These are phyloP conservation scores for Jacana jacana DNA, from an alignment of 2,113 vertebrate genomes.

Conservation along the genomic window DNA sequence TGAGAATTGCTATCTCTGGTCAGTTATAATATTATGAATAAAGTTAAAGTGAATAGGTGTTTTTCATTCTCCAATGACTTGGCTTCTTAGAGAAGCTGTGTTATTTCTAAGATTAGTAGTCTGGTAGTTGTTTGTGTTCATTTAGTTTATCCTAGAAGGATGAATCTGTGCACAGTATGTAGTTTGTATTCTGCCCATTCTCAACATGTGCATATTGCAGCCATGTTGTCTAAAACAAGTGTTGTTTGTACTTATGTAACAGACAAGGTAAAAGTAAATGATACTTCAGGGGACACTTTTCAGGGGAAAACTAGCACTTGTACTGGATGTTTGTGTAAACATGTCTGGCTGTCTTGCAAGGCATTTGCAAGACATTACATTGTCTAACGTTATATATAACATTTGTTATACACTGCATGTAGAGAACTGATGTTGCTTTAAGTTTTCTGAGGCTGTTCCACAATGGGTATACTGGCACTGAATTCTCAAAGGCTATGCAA, in stretches of 20 bases:
- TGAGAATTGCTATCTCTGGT: background rate
- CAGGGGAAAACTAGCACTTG: background rate
- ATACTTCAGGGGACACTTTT: background rate
- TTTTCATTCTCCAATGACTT: background rate
- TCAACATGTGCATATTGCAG: background rate
- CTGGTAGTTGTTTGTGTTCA: background rate
- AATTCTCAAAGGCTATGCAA: background rate
- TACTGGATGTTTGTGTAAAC: background rate
- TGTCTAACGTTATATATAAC: no score
- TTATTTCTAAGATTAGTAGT: background rate
- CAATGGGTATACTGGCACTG: background rate
- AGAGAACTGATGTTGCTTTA: background rate
- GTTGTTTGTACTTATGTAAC: background rate
- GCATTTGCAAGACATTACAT: no score
- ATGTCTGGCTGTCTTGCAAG: background rate
- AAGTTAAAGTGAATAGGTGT: background rate
- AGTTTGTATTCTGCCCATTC: background rate
- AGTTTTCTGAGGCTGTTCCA: background rate
- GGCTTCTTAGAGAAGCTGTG: background rate
- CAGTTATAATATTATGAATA: background rate
- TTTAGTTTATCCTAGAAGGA: background rate
- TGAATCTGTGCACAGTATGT: background rate
- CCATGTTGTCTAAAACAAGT: background rate
- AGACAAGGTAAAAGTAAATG: accelerated
- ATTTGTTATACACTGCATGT: background rate